Evolutionary conservation across 1,140 invertebrate species (phyloP).

Genomic region (Drosophila burlai): DNA sequence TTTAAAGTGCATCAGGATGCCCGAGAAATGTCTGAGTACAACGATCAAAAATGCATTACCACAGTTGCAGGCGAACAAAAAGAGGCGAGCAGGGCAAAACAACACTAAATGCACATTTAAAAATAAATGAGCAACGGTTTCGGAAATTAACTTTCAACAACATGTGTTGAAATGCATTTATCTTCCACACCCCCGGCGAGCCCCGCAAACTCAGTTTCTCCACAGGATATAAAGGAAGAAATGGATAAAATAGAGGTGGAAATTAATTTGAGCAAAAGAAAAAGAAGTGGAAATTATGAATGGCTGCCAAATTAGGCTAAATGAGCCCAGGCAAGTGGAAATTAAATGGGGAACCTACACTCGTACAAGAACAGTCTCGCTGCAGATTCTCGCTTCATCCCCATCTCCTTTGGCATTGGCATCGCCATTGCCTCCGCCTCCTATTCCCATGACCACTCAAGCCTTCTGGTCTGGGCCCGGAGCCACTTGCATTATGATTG

Average conservation of each 20-base stretch:
- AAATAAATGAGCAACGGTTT: conserved; percentile 76
- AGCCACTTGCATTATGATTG: conserved; percentile 78
- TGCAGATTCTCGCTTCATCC: conserved; percentile 8
- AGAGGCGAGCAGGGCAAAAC: conserved; percentile 6
- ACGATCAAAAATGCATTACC: conserved; percentile 75
- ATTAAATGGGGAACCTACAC: conserved; percentile 65
- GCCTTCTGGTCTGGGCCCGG: conserved; percentile 42
- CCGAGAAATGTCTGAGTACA: conserved; percentile 24
- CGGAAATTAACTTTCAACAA: conserved; percentile 83
- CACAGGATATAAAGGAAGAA: conserved; percentile 11
- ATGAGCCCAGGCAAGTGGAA: conserved; percentile 69
- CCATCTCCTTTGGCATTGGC: neutral
- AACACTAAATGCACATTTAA: conserved; percentile 73
- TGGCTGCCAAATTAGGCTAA: conserved; percentile 80
- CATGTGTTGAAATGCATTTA: conserved; percentile 82
- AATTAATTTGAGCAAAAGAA: conserved; percentile 66
- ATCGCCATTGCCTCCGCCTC: neutral
- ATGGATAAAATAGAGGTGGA: conserved; percentile 65
- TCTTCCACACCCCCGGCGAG: conserved; percentile 65
- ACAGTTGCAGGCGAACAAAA: conserved; percentile 15
- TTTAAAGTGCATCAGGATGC: conserved; percentile 59
- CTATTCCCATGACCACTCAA: conserved; percentile 20
- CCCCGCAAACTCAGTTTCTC: conserved; percentile 1
- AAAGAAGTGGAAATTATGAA: conserved; percentile 49
- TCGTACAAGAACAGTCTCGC: conserved; percentile 17